phyloP scores from a whole-genome alignment of 2,113 vertebrate species.

The Siniperca knerii region DNA sequence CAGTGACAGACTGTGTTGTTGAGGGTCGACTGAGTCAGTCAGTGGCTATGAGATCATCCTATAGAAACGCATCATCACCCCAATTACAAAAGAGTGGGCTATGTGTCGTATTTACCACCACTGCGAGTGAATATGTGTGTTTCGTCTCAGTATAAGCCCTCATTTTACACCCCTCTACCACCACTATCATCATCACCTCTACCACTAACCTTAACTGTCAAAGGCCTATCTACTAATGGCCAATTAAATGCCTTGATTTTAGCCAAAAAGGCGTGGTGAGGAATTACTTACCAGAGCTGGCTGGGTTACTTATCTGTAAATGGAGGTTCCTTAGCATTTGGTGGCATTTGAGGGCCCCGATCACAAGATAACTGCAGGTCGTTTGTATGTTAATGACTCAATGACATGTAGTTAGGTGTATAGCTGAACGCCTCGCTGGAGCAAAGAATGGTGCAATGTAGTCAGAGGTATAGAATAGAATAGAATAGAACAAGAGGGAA shows the following conservation, averaged over 20 bases:
- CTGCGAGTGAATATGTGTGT: conserved; percentile 22
- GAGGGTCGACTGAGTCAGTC: conserved; percentile 53
- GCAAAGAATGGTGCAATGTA: conserved; percentile 11
- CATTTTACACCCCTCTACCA: conserved; percentile 24
- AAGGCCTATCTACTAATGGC: conserved; percentile 57
- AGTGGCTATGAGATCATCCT: conserved; percentile 64
- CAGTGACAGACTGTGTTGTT: conserved; percentile 40
- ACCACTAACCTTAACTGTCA: conserved; percentile 68
- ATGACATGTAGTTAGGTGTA: conserved; percentile 80
- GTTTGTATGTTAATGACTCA: conserved; percentile 87
- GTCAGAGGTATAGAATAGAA: conserved; percentile 26
- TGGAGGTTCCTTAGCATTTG: conserved; percentile 85
- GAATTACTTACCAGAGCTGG: conserved; percentile 73
- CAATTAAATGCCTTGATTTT: conserved; percentile 78
- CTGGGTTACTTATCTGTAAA: conserved; percentile 82
- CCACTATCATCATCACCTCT: conserved; percentile 53
- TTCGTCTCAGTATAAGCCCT: conserved; percentile 19
- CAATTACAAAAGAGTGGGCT: conserved; percentile 44
- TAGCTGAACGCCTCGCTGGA: conserved; percentile 59
- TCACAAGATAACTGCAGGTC: conserved; percentile 81
- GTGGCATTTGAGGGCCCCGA: conserved; percentile 83
- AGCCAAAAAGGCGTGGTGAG: conserved; percentile 66
- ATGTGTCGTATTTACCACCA: conserved; percentile 59
- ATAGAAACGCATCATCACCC: conserved; percentile 26
- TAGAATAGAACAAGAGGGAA: conserved; percentile 21